Evolutionary conservation across 2,888 invertebrate species (phyloP).

Genomic region (Scelioninae gen. 2): DNA sequence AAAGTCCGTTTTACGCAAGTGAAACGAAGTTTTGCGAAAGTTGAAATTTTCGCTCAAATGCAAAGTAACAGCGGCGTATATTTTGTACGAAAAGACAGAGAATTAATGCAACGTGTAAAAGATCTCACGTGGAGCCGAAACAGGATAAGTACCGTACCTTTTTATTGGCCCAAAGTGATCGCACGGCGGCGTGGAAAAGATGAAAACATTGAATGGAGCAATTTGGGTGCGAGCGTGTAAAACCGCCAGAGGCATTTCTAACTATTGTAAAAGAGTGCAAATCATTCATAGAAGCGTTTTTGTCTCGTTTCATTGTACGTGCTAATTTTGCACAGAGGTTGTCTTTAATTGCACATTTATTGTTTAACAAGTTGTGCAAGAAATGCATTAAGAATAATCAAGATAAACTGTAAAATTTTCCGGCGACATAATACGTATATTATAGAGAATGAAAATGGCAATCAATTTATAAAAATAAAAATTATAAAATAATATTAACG

Average conservation of each 20-base stretch:
- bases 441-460: too few species aligned
- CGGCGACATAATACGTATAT: too few species aligned
- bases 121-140: background rate
- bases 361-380: background rate
- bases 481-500: too few species aligned
- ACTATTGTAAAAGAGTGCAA: conserved; percentile 42
- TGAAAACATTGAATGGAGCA: conserved; percentile 30
- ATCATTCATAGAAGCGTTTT: conserved; percentile 39
- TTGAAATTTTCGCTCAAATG: too few species aligned
- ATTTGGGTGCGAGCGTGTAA: conserved; percentile 3
- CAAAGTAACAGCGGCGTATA: background rate
- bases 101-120: conserved; percentile 2
- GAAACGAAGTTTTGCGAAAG: too few species aligned
- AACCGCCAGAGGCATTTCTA: conserved; percentile 33
- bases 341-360: conserved; percentile 21
- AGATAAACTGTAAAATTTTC: too few species aligned
- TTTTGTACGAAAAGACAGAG: background rate
- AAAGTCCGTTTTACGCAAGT: too few species aligned
- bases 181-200: conserved; percentile 23
- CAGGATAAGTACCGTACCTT: conserved; percentile 16
- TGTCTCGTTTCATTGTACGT: conserved; percentile 37
- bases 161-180: conserved; percentile 30
- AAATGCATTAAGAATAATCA: too few species aligned
- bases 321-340: conserved; percentile 33
- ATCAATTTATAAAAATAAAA: too few species aligned